Percentiles rank a stretch among this genome's conserved stretches.
These are phyloP conservation scores for Ceratotherium simum DNA, from an alignment of 2,113 vertebrate genomes.

Conservation along the genomic window DNA sequence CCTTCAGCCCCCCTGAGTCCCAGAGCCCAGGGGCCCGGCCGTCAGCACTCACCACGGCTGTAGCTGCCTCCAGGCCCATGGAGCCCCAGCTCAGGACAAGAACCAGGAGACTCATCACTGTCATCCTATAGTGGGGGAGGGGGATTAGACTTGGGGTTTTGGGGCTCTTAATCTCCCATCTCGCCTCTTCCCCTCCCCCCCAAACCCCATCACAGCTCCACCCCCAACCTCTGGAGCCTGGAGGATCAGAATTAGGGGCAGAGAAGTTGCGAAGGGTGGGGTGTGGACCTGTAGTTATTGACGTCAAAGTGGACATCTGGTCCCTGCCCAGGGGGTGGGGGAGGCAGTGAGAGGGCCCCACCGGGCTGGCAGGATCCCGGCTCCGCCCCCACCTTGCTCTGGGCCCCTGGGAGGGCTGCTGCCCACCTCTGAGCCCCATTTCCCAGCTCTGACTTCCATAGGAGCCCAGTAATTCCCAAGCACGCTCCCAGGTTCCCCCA, in stretches of 20 bases:
- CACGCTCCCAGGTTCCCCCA: no score
- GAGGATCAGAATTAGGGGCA: not conserved
- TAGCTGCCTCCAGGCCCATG: conserved; percentile 93
- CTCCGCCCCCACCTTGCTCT: not conserved
- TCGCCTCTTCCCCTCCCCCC: not conserved
- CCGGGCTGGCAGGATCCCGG: not conserved
- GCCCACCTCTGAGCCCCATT: not conserved
- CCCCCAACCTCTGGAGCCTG: not conserved
- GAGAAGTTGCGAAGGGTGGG: not conserved
- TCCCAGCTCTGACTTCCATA: not conserved
- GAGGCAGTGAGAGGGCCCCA: not conserved
- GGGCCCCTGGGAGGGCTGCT: not conserved
- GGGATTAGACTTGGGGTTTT: no score
- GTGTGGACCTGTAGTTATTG: not conserved
- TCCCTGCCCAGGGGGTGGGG: not conserved
- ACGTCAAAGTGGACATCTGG: not conserved
- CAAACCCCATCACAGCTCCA: not conserved
- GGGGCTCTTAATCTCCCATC: not conserved
- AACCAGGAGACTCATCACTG: conserved; percentile 92
- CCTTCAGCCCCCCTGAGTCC: no score
- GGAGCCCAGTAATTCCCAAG: not conserved
- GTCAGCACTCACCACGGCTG: conserved; percentile 92
- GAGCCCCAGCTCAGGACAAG: conserved; percentile 95
- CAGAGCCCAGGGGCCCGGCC: not conserved
- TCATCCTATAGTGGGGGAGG: conserved; percentile 88